These are phyloP conservation scores for Unio pictorum DNA, from an alignment of 2,888 invertebrate genomes.

Conservation along the genomic window DNA sequence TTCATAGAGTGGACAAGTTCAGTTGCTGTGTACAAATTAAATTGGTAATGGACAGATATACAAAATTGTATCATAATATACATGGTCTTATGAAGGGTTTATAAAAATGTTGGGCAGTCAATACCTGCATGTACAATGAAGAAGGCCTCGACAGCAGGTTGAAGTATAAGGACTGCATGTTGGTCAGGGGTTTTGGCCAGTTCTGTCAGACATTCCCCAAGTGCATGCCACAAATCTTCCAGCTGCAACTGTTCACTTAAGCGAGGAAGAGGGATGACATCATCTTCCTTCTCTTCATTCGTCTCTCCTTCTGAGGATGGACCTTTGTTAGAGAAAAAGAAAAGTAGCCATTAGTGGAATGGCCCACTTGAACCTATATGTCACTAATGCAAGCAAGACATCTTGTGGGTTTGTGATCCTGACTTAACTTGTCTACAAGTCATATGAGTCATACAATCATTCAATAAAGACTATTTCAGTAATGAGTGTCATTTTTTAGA, in stretches of 20 bases:
- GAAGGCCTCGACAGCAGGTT: conserved; percentile 91
- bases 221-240: conserved; percentile 83
- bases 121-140: conserved; percentile 86
- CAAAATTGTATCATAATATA: not conserved
- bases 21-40: no score
- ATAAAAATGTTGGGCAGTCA: not conserved
- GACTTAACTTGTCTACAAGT: no score
- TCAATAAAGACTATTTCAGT: no score
- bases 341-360: no score
- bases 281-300: conserved; percentile 16
- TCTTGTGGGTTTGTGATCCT: no score
- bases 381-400: no score
- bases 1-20: no score
- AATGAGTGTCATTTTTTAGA: no score
- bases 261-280: conserved; percentile 70
- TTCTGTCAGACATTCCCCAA: conserved; percentile 84
- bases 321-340: conserved; percentile 9
- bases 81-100: not conserved
- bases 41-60: not conserved
- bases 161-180: conserved; percentile 88
- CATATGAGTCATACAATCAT: no score
- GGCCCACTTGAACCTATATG: no score
- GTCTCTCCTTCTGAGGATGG: conserved; percentile 10
- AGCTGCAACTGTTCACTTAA: conserved; percentile 82
- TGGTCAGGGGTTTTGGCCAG: conserved; percentile 88